Evolutionary conservation across 2,797 vertebrate species (phyloP).

Genomic region (Lerista edwardsae): DNA sequence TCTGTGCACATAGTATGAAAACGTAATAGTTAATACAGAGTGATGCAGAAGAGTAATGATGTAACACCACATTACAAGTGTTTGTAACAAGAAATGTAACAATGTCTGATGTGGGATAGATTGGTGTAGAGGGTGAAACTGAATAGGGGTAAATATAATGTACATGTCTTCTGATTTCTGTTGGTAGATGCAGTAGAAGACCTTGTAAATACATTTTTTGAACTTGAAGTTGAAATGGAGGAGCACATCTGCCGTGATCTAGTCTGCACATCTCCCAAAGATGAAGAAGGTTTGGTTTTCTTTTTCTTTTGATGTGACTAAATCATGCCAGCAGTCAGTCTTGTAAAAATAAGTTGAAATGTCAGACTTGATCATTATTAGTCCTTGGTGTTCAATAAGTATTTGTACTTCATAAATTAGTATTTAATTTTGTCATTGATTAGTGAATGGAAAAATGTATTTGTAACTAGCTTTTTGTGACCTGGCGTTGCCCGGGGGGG

Average conservation of each 20-base stretch:
- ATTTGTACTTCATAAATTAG: background rate
- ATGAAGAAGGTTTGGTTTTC: conserved; percentile 90
- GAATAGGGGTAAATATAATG: background rate
- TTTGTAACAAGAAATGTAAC: no score
- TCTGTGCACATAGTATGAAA: background rate
- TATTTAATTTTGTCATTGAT: background rate
- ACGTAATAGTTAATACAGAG: background rate
- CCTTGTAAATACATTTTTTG: conserved; percentile 95
- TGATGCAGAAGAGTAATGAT: background rate
- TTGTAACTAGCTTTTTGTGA: no score
- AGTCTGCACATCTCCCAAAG: conserved; percentile 94
- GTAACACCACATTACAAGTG: no score
- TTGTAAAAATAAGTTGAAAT: background rate
- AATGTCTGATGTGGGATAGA: background rate
- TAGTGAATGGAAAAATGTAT: background rate
- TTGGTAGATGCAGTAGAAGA: conserved; percentile 87
- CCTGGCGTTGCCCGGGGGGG: no score
- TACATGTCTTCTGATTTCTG: conserved; percentile 22
- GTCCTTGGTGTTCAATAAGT: background rate
- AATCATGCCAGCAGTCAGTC: background rate
- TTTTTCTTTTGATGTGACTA: conserved; percentile 40
- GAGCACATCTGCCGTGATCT: conserved; percentile 95
- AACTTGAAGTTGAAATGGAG: conserved; percentile 98
- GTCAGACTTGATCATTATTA: background rate
- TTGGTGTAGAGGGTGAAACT: background rate